phyloP scores from a whole-genome alignment of 2,888 invertebrate genomes.

The Tachina grossa region DNA sequence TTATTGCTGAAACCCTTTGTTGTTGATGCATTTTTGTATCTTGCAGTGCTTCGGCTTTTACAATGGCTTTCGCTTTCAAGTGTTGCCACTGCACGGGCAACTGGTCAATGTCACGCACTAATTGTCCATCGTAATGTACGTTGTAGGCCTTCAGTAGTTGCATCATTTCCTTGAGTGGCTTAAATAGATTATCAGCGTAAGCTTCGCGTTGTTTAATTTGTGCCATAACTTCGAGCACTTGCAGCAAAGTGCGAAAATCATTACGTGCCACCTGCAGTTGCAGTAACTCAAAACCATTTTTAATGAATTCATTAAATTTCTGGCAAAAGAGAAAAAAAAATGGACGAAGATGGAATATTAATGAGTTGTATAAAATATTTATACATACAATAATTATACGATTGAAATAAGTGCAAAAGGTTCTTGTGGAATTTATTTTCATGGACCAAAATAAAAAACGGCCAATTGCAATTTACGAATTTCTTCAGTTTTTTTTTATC shows the following conservation, averaged over 20 bases:
- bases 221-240: conserved; percentile 90
- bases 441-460: background rate
- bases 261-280: conserved; percentile 89
- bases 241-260: conserved; percentile 92
- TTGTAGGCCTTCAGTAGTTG: conserved; percentile 92
- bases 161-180: conserved; percentile 93
- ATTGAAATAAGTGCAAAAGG: background rate
- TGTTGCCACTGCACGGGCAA: conserved; percentile 94
- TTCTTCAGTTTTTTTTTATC: no score
- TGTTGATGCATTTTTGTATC: conserved; percentile 94
- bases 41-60: conserved; percentile 92
- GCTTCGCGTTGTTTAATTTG: conserved; percentile 88
- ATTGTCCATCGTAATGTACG: conserved; percentile 92
- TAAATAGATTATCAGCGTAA: conserved; percentile 94
- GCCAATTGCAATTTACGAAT: background rate
- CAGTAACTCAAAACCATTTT: conserved; percentile 88
- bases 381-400: background rate
- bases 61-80: conserved; percentile 91
- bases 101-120: conserved; percentile 90
- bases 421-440: background rate
- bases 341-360: background rate
- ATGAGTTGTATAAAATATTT: conserved; percentile 1
- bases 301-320: conserved; percentile 90
- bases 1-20: conserved; percentile 91
- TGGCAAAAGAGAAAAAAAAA: conserved; percentile 76